phyloP scores from a whole-genome alignment of 2,888 invertebrate species.

The Lycophotia porphyrea region DNA sequence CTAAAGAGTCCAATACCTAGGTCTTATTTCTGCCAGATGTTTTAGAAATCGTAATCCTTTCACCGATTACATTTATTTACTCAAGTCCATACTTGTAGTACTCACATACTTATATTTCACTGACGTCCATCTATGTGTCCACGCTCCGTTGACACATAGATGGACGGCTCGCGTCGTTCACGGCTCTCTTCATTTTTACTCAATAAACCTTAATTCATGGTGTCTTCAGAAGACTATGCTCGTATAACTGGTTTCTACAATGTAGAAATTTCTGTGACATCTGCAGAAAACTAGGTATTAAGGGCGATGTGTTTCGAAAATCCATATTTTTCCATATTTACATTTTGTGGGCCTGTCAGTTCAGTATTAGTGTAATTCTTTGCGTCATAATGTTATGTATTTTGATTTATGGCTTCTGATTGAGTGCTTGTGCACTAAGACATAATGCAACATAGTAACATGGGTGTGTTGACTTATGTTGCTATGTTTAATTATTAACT shows the following conservation, averaged over 20 bases:
- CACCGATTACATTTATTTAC: not conserved
- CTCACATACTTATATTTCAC: slow-evolving; percentile 49
- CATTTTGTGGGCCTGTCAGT: not conserved
- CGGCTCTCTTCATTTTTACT: slow-evolving; percentile 75
- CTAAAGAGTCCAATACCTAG: not conserved
- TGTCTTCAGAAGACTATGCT: slow-evolving; percentile 26
- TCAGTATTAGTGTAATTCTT: slow-evolving; percentile 13
- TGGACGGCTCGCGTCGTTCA: slow-evolving; percentile 19
- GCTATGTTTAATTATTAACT: not conserved
- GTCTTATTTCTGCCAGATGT: not conserved
- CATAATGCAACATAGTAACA: too few species aligned
- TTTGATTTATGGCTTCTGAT: not conserved
- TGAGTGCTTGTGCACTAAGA: not conserved
- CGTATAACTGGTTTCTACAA: slow-evolving; percentile 38
- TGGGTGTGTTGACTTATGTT: not conserved
- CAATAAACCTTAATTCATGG: slow-evolving; percentile 60
- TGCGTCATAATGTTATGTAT: not conserved
- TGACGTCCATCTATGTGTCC: slow-evolving; percentile 45
- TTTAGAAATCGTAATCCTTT: not conserved
- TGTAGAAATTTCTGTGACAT: slow-evolving; percentile 42
- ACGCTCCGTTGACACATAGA: slow-evolving; percentile 65
- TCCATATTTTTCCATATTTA: not conserved
- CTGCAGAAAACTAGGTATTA: slow-evolving; percentile 12
- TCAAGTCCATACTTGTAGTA: slow-evolving; percentile 39
- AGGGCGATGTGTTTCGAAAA: slow-evolving; percentile 24